Percentiles rank a stretch among this genome's conserved stretches.
Evolutionary conservation across 2,113 vertebrate genomes (phyloP).

Genomic region (Numenius arquata): DNA sequence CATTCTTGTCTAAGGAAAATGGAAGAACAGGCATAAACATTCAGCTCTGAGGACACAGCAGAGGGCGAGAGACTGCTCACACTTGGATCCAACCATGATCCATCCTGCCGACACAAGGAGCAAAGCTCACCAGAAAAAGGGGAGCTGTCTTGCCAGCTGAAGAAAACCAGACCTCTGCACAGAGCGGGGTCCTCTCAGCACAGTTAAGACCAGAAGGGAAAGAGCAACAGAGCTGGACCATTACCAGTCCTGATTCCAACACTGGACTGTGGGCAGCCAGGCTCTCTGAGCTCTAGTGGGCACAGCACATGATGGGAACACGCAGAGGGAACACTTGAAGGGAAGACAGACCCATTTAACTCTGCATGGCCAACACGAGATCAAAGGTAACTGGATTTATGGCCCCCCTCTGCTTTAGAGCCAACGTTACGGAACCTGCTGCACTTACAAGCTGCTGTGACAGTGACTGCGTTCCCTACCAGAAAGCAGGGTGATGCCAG

Average conservation of each 20-base stretch:
- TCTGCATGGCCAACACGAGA: background rate
- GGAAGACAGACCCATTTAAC: background rate
- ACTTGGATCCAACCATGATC: background rate
- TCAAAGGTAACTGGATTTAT: background rate
- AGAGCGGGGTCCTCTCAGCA: background rate
- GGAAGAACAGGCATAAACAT: background rate
- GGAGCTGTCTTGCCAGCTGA: background rate
- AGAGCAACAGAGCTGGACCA: background rate
- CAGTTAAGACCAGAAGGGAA: background rate
- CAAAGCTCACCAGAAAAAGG: background rate
- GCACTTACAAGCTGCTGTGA: background rate
- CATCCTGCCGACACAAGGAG: background rate
- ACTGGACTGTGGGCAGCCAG: background rate
- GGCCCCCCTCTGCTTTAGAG: background rate
- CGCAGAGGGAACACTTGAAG: background rate
- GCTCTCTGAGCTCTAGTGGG: background rate
- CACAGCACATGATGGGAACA: background rate
- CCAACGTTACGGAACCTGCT: background rate
- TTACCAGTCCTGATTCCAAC: background rate
- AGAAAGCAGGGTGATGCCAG: background rate
- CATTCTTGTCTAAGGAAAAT: background rate
- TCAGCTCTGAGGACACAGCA: background rate
- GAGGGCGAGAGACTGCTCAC: background rate
- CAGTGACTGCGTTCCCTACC: background rate
- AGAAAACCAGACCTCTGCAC: background rate